Percentiles rank a stretch among this genome's conserved stretches.
phyloP scores from a whole-genome alignment of 2,113 vertebrate species.

The Ptyas mucosa region DNA sequence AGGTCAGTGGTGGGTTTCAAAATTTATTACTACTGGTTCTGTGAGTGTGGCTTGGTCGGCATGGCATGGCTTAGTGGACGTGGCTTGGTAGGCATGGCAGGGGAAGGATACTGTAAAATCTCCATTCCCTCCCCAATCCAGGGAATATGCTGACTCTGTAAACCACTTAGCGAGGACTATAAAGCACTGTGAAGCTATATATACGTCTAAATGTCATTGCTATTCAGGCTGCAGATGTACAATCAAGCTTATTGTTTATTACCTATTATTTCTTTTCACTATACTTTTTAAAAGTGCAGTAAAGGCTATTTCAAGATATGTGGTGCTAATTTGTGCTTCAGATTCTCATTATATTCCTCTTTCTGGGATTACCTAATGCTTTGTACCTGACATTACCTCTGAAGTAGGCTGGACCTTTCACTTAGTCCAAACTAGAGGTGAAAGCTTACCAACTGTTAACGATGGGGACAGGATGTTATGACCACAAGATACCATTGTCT shows the following conservation, averaged over 20 bases:
- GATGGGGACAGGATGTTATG: not conserved
- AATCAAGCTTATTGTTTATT: not conserved
- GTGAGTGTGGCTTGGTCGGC: too few relatives aligned
- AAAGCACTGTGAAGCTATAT: too few relatives aligned
- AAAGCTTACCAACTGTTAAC: not conserved
- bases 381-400: not conserved
- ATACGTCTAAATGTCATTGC: too few relatives aligned
- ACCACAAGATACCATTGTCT: not conserved
- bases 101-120: too few relatives aligned
- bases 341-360: not conserved
- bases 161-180: too few relatives aligned
- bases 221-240: not conserved
- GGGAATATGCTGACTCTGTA: too few relatives aligned
- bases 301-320: not conserved
- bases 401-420: not conserved
- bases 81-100: too few relatives aligned
- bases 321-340: not conserved
- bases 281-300: not conserved
- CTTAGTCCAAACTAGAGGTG: not conserved
- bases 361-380: not conserved
- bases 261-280: not conserved
- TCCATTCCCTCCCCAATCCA: too few relatives aligned
- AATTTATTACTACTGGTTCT: too few relatives aligned
- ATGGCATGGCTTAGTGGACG: too few relatives aligned
- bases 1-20: not conserved